These are phyloP conservation scores for Neofelis nebulosa DNA, from an alignment of 2,113 vertebrate species.

Conservation along the genomic window DNA sequence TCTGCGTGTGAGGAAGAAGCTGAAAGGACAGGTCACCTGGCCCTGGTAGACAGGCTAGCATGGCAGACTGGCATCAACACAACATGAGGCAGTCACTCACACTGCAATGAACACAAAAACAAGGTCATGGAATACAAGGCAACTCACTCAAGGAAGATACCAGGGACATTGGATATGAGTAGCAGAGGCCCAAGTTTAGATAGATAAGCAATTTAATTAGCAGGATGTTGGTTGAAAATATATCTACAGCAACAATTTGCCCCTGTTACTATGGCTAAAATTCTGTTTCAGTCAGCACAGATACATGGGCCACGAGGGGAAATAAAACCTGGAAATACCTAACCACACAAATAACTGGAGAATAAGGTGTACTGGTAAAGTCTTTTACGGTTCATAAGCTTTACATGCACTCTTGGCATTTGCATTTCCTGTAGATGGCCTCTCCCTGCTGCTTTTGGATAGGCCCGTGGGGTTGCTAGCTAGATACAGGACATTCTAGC, in stretches of 20 bases:
- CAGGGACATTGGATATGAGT: not conserved
- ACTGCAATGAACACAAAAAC: slow-evolving; percentile 87
- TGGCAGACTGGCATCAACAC: slow-evolving; percentile 97
- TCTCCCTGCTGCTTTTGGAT: not conserved
- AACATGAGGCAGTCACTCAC: slow-evolving; percentile 94
- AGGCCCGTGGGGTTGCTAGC: not conserved
- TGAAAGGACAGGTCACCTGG: slow-evolving; percentile 98
- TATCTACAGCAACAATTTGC: slow-evolving; percentile 1
- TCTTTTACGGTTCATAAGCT: not conserved
- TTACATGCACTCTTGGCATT: not conserved
- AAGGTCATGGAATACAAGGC: slow-evolving; percentile 77
- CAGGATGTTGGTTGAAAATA: slow-evolving; percentile 35
- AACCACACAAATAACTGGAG: not conserved
- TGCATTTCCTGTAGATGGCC: not conserved
- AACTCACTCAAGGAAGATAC: slow-evolving; percentile 75
- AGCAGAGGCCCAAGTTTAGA: slow-evolving; percentile 60
- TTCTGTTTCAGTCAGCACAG: slow-evolving; percentile 39
- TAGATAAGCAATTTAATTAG: slow-evolving; percentile 54
- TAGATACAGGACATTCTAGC: not conserved
- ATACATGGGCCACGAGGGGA: not conserved
- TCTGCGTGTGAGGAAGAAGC: slow-evolving; percentile 99
- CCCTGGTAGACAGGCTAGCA: slow-evolving; percentile 99
- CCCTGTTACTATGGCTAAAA: slow-evolving; percentile 39
- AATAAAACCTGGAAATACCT: slow-evolving; percentile 36
- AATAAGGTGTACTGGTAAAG: not conserved